Conservation (phyloP, 2,113 vertebrate species). For the Chaetura pelagica region DNA sequence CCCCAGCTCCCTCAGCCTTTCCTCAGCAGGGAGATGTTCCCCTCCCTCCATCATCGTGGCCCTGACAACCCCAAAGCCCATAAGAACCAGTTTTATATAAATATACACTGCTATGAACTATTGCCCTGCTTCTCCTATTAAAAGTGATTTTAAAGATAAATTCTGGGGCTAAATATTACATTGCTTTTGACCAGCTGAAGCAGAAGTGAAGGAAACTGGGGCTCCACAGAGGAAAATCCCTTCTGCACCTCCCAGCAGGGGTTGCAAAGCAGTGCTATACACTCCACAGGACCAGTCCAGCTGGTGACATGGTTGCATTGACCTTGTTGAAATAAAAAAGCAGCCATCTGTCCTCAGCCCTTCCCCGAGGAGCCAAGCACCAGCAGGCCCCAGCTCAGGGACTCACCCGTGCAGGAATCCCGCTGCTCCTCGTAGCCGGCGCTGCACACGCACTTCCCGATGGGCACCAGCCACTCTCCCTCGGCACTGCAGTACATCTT, state of each 20-base stretch:
- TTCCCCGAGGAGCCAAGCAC: not conserved
- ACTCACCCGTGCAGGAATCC: constrained; percentile 92
- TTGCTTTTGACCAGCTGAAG: not conserved
- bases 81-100: not conserved
- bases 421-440: constrained; percentile 90
- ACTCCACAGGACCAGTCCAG: not conserved
- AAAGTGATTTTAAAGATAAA: not conserved
- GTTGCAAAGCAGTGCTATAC: not conserved
- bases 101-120: not conserved
- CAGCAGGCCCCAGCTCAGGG: too few species aligned
- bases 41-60: too few species aligned
- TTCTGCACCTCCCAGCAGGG: not conserved
- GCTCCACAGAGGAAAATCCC: not conserved
- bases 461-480: constrained; percentile 98
- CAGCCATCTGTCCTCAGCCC: not conserved
- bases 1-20: too few species aligned
- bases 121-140: not conserved
- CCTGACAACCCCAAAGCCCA: too few species aligned
- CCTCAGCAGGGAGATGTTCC: too few species aligned
- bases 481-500: constrained; percentile 99
- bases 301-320: rapidly evolving
- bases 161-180: not conserved
- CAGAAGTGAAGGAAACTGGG: not conserved
- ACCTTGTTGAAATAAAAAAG: too few species aligned
- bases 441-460: constrained; percentile 94